Evolutionary conservation across 2,888 invertebrate species (phyloP).

Genomic region (Torymus auratus): DNA sequence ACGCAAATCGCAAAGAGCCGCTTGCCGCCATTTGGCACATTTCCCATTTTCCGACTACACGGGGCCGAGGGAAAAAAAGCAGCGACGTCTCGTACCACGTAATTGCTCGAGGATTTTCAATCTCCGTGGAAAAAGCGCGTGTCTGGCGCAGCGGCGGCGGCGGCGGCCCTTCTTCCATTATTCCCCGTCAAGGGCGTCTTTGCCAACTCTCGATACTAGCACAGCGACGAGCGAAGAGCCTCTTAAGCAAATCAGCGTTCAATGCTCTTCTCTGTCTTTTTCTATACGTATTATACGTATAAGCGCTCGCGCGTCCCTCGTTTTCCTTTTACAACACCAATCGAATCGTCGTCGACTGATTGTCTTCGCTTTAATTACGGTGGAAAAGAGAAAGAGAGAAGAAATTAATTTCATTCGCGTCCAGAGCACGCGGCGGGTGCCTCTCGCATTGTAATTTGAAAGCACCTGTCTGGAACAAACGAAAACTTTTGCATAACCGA

Average conservation of each 20-base stretch:
- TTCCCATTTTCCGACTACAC: conserved; percentile 14
- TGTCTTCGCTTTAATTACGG: too few species aligned
- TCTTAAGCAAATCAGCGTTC: conserved; percentile 38
- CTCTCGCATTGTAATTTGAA: neutral
- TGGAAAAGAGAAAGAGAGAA: neutral
- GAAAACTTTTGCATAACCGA: conserved; percentile 46
- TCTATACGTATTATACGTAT: too few species aligned
- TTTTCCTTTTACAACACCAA: conserved; percentile 21
- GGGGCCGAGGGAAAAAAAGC: neutral
- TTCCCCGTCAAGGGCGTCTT: conserved; percentile 21
- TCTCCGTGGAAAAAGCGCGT: conserved; percentile 15
- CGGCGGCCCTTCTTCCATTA: conserved; percentile 32
- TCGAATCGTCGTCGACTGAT: neutral
- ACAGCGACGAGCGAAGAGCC: neutral
- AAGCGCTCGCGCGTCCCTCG: too few species aligned
- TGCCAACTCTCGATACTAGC: too few species aligned
- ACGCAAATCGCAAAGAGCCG: too few species aligned
- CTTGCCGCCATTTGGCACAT: neutral
- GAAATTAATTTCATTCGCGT: conserved; percentile 40
- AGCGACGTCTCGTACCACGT: neutral
- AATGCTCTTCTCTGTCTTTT: neutral
- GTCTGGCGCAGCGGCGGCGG: neutral
- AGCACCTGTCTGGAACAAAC: conserved; percentile 31
- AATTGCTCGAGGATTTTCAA: conserved; percentile 43
- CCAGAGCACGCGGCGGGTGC: conserved; percentile 1